Conservation (phyloP, 2,113 vertebrate species). For the Neogale vison region DNA sequence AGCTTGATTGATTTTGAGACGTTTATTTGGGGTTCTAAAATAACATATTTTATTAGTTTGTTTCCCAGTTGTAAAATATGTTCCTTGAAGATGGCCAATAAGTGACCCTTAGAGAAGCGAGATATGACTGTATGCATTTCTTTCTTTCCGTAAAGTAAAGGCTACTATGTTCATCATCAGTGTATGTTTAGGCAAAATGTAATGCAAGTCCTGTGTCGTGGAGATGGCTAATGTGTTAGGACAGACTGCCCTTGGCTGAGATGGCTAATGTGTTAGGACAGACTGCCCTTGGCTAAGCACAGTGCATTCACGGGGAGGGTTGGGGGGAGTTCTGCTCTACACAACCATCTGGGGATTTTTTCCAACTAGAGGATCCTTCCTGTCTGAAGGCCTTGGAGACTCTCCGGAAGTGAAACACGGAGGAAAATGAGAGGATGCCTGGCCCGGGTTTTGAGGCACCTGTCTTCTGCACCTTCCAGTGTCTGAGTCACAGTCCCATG, state of each 20-base stretch:
- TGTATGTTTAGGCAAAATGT: not conserved
- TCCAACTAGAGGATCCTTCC: not conserved
- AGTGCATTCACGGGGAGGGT: fast-evolving
- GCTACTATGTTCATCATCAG: not conserved
- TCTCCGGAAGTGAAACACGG: not conserved
- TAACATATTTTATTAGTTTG: constrained; percentile 14
- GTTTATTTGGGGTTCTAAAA: not conserved
- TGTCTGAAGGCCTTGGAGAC: not conserved
- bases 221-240: not conserved
- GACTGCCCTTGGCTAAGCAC: not conserved
- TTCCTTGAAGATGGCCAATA: not conserved
- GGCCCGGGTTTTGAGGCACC: not conserved
- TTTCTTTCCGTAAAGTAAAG: not conserved
- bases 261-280: not conserved
- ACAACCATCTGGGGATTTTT: not conserved
- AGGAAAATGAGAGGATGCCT: not conserved
- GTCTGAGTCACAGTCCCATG: not conserved
- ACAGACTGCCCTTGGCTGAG: not conserved
- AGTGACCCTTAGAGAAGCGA: not conserved
- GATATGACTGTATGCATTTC: not conserved
- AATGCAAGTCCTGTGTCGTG: not conserved
- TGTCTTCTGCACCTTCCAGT: not conserved
- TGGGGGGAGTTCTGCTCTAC: not conserved
- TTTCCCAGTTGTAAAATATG: not conserved
- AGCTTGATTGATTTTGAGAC: not conserved